Percentiles rank a stretch among this genome's conserved stretches.
phyloP scores from a whole-genome alignment of 2,888 invertebrate species.

The Siphonodentalium dalli region DNA sequence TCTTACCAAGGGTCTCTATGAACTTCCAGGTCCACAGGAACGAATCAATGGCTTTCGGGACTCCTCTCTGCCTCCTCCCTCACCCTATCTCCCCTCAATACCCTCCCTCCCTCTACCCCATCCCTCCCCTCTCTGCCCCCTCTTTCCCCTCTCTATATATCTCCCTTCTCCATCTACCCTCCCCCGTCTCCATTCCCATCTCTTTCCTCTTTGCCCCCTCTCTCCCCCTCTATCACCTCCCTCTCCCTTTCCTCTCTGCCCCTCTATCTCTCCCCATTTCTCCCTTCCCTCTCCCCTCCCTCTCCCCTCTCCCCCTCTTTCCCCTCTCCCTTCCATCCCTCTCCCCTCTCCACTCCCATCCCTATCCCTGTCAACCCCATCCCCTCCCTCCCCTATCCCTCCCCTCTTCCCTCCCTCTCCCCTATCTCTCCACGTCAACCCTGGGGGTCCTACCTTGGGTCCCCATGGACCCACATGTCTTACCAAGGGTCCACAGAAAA shows the following conservation, averaged over 20 bases:
- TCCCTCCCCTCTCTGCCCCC: not conserved
- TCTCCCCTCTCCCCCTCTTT: not conserved
- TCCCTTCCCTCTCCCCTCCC: not conserved
- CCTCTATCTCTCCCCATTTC: not conserved
- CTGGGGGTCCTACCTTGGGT: too few relatives aligned
- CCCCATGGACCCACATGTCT: too few relatives aligned
- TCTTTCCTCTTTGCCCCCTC: not conserved
- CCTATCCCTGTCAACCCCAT: not conserved
- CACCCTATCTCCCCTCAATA: not conserved
- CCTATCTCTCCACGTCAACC: not conserved
- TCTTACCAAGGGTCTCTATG: too few relatives aligned
- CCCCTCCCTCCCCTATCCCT: not conserved
- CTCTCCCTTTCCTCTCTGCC: conserved; percentile 1
- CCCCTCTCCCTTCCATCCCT: not conserved
- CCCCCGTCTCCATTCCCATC: not conserved
- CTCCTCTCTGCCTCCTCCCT: not conserved
- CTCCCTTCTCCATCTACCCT: not conserved
- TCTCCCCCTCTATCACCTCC: not conserved
- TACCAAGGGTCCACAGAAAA: too few relatives aligned
- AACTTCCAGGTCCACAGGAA: too few relatives aligned
- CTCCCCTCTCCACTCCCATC: not conserved
- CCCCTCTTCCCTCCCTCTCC: not conserved
- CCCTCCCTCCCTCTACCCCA: not conserved
- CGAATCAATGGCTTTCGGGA: too few relatives aligned
- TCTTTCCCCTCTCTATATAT: not conserved